Evolutionary conservation across 2,113 vertebrate genomes (phyloP).

Genomic region (Dicentrarchus labrax): DNA sequence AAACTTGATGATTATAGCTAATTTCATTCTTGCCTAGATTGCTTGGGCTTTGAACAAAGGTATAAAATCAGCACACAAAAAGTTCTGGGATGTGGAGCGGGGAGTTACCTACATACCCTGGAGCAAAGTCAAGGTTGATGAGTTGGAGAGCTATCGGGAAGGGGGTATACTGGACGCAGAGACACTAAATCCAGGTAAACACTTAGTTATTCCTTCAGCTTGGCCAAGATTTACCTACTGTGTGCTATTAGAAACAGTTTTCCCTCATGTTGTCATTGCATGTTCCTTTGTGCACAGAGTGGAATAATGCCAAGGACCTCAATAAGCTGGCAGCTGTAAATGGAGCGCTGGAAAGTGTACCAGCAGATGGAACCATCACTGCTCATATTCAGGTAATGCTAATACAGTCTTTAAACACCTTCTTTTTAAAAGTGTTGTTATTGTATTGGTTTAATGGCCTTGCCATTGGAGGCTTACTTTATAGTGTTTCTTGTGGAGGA

Average conservation of each 20-base stretch:
- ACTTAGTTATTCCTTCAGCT: background rate
- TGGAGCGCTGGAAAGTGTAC: slow-evolving; percentile 84
- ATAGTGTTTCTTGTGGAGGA: slow-evolving; percentile 23
- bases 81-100: slow-evolving; percentile 97
- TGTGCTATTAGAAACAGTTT: background rate
- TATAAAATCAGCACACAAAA: slow-evolving; percentile 94
- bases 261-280: slow-evolving; percentile 18
- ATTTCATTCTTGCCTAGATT: slow-evolving; percentile 84
- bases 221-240: background rate
- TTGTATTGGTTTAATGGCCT: slow-evolving; percentile 30
- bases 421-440: slow-evolving; percentile 45
- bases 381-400: slow-evolving; percentile 90
- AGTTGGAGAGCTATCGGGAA: slow-evolving; percentile 92
- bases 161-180: slow-evolving; percentile 94
- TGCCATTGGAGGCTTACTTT: slow-evolving; percentile 25
- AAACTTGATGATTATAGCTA: slow-evolving; percentile 8
- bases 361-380: slow-evolving; percentile 85
- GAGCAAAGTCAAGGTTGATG: slow-evolving; percentile 94
- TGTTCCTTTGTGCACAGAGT: slow-evolving; percentile 82
- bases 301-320: slow-evolving; percentile 88
- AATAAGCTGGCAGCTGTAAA: slow-evolving; percentile 84
- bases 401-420: slow-evolving; percentile 69
- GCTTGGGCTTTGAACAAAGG: slow-evolving; percentile 99
- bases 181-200: slow-evolving; percentile 92
- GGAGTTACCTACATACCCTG: slow-evolving; percentile 97